phyloP scores from a whole-genome alignment of 2,113 vertebrate genomes.

The Oryzias melastigma region DNA sequence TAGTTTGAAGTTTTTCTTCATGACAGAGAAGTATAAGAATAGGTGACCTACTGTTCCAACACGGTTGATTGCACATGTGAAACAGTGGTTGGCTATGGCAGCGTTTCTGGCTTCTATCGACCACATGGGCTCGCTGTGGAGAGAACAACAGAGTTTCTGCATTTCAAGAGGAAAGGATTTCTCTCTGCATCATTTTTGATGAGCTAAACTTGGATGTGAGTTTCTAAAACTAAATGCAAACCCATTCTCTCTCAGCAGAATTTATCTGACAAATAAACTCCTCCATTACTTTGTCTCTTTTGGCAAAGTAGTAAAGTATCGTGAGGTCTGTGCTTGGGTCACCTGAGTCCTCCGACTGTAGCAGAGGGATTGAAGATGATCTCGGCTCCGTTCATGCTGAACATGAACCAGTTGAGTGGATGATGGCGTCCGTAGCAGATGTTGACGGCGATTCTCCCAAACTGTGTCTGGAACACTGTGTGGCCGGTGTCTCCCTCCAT shows the following conservation, averaged over 20 bases:
- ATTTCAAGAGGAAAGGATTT: no score
- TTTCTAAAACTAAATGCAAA: no score
- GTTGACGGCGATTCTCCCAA: constrained; percentile 90
- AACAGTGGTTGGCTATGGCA: constrained; percentile 95
- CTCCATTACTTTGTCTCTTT: no score
- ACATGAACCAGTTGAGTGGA: constrained; percentile 98
- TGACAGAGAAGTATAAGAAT: background rate
- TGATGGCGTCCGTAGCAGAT: constrained; percentile 97
- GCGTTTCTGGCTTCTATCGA: constrained; percentile 92
- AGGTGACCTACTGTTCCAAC: constrained; percentile 84
- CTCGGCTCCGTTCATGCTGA: constrained; percentile 91
- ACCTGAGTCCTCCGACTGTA: constrained; percentile 92
- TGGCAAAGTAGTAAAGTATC: no score
- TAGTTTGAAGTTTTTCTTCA: fast-evolving
- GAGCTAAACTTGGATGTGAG: no score
- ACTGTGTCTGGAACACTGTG: constrained; percentile 91
- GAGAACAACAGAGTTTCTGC: background rate
- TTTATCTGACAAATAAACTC: no score
- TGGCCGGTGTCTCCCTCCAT: constrained; percentile 95
- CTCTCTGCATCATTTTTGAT: background rate
- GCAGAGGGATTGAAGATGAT: constrained; percentile 98
- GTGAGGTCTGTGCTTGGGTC: background rate
- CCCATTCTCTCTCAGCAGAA: no score
- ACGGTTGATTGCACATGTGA: constrained; percentile 94
- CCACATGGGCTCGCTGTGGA: constrained; percentile 91